phyloP scores from a whole-genome alignment of 2,888 invertebrate genomes.

The Drosophila diplacantha region DNA sequence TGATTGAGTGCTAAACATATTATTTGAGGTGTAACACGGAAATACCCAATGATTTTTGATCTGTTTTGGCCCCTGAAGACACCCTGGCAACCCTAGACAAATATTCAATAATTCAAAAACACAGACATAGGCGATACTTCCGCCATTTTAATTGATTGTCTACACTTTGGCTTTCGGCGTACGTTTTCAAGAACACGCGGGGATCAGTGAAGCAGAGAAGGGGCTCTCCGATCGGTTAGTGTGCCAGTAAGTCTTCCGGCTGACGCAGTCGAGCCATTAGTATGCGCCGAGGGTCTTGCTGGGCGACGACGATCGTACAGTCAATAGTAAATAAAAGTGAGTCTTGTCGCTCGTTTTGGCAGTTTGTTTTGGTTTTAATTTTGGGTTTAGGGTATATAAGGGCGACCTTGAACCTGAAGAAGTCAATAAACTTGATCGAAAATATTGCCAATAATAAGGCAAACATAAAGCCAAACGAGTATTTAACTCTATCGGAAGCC shows the following conservation, averaged over 20 bases:
- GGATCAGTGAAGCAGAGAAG: conserved; percentile 39
- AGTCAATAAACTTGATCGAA: conserved; percentile 61
- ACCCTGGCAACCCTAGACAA: conserved; percentile 31
- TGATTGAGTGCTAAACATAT: not conserved
- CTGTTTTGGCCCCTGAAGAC: not conserved
- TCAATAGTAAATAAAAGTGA: conserved; percentile 59
- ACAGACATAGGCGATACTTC: conserved; percentile 48
- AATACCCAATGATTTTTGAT: conserved; percentile 2
- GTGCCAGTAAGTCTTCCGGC: conserved; percentile 58
- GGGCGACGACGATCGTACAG: conserved; percentile 27
- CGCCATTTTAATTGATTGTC: conserved; percentile 61
- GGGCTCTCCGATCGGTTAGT: conserved; percentile 42
- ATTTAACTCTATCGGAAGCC: not conserved
- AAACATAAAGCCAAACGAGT: not conserved
- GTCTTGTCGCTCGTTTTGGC: conserved; percentile 41
- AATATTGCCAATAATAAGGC: not conserved
- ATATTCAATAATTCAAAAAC: not conserved
- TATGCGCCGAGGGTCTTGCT: conserved; percentile 54
- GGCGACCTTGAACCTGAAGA: conserved; percentile 66
- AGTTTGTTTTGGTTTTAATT: conserved; percentile 54
- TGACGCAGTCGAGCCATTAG: conserved; percentile 50
- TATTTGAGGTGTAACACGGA: not conserved
- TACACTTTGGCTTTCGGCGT: conserved; percentile 31
- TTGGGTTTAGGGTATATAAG: not conserved
- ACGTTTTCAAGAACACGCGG: conserved; percentile 64